Base-by-base conservation (phyloP, 2,888 invertebrate genomes). In the Branchipolynoe longqiensis region DNA sequence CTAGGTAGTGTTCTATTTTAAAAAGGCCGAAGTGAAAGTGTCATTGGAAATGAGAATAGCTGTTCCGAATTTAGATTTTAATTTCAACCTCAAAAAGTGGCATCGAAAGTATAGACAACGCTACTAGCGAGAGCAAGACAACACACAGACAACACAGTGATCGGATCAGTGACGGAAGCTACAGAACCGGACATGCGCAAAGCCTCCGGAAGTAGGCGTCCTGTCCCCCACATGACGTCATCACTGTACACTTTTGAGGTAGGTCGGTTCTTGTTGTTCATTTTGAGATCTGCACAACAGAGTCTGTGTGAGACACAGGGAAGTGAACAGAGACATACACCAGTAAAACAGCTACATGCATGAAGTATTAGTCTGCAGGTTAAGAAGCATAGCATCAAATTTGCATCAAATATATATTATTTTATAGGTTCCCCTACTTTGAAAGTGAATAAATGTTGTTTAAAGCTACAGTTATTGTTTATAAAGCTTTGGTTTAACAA, bases 161-260 rank as follows among this genome's bases (percentile, higher is more conserved):
- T 36, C 33, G 38, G 69, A 58, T 12, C 69, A 69, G 69, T 36
- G 69, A 69, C 69, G 6, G 38, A 69, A n/a, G 38, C 69, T 69
- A 33, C 36, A 14, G 12, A n/a, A 12, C 69, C 14, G 38, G 38
- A 33, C 18, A 14, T 69, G 38, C 69, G 22, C 22, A 69, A 1
- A 33, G 69, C 36, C 33, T 22, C 38, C 38, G 33, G 38, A 31
- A 48, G 78, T 78, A 48, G 78, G n/a, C 48, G 25, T 78, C 78
- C 36, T 78, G 78, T 41, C 78, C 41, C 6, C 78, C 78, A 78
- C 78, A 78, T 78, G 78, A 78, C 78, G 78, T 78, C 78, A 78
- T 78, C 78, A 78, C 78, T 78, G 78, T 78, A 78, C 78, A 78
- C 54, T 33, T 31, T 78, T 78, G 78, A 78, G 78, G 78, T 78